Base-by-base conservation (phyloP, 1,140 invertebrate species). In the Plectrocnemia conspersa region DNA sequence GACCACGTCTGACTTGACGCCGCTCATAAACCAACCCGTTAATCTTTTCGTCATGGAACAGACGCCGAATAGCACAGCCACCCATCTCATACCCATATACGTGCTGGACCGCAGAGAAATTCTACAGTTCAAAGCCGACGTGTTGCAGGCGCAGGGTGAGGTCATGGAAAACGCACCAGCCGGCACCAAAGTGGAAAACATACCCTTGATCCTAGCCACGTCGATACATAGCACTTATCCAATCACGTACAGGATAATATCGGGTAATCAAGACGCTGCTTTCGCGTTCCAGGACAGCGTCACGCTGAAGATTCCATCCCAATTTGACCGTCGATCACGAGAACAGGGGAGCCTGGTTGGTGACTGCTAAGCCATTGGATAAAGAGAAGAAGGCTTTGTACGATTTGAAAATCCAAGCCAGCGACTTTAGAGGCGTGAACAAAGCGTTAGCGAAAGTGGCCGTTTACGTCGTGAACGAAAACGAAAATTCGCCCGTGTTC, bases 401-500 rank as follows among this genome's bases (percentile, higher is more conserved):
- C 64, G 77, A 79, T 35, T 67, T 93, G 21, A 79, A 83, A 0
- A 73, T 93, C 41, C 82, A 88, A 63, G 91, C 89, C 0, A 81
- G 80, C 5, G 88, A 91, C 66, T 73, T 79, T 7, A 79, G 82
- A 50, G 85, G 82, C 6, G 75, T 87, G 5, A 88, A 88, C 65
- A 86, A 81, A 55, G 83, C 87, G 0, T 77, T 80, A 11, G 82
- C 87, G 1, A 83, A 80, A 32, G 78, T 96, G 2, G 74, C 78
- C 15, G 79, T 97, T 2, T 74, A 78, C 3, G 79, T 97, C 0
- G 66, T 82, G 1, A 91, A 97, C 65, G 85, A 87, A 61, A 97
- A 98, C 68, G 93, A 97, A 70, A 93, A 97, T 67, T 81, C 83
- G 49, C 93, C 93, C 0, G 73, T 85, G 7, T 94, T 96, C 67